Percentiles rank a stretch among this genome's conserved stretches.
Evolutionary conservation across 2,797 vertebrate species (phyloP).

Genomic region (Pyrocephalus nanus): DNA sequence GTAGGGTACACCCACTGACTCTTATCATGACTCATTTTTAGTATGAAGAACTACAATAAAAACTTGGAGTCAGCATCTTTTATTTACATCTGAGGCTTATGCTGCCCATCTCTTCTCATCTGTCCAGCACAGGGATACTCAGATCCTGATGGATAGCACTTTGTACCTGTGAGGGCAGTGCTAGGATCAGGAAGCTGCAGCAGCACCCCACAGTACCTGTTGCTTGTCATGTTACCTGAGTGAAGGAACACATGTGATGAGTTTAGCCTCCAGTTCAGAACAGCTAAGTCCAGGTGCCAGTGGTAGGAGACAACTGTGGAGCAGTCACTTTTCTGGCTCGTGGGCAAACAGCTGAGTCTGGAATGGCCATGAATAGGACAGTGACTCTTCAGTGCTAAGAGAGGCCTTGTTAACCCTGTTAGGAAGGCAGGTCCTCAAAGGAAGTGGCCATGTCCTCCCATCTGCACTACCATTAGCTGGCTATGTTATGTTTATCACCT

Average conservation of each 20-base stretch:
- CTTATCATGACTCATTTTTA: background rate
- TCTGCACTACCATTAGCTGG: background rate
- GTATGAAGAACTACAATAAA: background rate
- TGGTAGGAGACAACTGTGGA: background rate
- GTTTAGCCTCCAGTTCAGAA: background rate
- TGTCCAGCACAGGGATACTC: background rate
- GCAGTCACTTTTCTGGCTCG: background rate
- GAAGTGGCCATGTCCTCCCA: background rate
- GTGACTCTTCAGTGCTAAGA: rapidly evolving
- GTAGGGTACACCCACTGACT: background rate
- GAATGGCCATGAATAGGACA: background rate
- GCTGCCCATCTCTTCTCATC: background rate
- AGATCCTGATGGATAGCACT: background rate
- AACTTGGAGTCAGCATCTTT: background rate
- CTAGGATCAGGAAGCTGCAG: background rate
- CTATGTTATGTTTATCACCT: rapidly evolving
- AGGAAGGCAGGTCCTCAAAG: background rate
- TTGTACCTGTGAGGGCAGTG: background rate
- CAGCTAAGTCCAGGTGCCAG: rapidly evolving
- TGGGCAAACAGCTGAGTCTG: background rate
- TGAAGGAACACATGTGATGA: background rate
- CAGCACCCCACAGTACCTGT: background rate
- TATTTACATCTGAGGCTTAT: background rate
- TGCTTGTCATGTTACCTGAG: background rate
- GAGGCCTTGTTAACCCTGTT: background rate